Base-by-base conservation (phyloP, 2,888 invertebrate species). In the Synanthedon myopaeformis region DNA sequence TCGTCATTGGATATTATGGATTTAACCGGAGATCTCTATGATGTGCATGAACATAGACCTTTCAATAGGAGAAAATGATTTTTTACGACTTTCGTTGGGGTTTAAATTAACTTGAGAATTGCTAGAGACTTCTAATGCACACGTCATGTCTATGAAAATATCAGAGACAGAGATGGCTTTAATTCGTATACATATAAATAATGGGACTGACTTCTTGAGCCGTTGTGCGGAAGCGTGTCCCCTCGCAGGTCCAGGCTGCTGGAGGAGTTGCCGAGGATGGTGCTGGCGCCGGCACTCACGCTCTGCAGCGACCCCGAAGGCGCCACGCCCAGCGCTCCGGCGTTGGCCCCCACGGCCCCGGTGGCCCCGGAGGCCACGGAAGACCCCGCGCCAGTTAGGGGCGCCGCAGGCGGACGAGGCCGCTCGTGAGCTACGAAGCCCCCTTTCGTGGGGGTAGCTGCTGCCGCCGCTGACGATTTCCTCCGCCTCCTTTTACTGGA, bases 221-320 rank as follows among this genome's bases (percentile, higher is more conserved):
- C 52, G 53, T 59, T 54, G 54, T 49, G 51, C 54, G 59, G 64
- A 55, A 58, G 53, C 12, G 62, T 56, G 12, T 64, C 64, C 41
- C 61, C 67, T 6, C 74, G 57, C 53, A 76, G 56, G 56, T 89
- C 79, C 57, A 87, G 67, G 61, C 84, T 85, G 67, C 77, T 78
- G 59, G 70, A 78, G 52, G 86, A 85, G 56, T 90, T 89, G 14
- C 90, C 91, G 49, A 92, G 79, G 55, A 91, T 91, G 51, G 89
- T 89, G 60, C 90, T 89, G 54, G 90, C 89, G 50, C 90, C 90
- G 8, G 89, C 88, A 19, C 89, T 89, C 56, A 90, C 84, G 62
- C 89, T 89, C 63, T 88, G 86, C 66, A 89, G 74, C 3, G 90
- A 89, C 52, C 89, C 89, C 12, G 81, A 67, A 28, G 45, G 23